A percentile compares a stretch with the other conserved stretches of the same genome.
phyloP scores from a whole-genome alignment of 2,888 invertebrate genomes.

The Germaria angustata region DNA sequence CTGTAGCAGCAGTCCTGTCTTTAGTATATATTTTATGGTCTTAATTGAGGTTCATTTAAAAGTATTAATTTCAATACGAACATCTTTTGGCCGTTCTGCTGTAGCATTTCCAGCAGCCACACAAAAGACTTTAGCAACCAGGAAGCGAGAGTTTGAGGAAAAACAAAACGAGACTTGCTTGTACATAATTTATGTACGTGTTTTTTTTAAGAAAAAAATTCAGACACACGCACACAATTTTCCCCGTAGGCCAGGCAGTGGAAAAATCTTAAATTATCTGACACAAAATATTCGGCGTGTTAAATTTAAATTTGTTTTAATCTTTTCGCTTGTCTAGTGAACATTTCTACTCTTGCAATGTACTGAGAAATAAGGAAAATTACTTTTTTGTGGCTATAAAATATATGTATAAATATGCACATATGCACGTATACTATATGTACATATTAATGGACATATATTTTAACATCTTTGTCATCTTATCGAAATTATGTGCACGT shows the following conservation, averaged over 20 bases:
- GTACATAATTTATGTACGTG: conserved; percentile 13
- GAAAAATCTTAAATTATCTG: conserved; percentile 8
- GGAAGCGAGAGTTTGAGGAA: background rate
- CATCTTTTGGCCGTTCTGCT: background rate
- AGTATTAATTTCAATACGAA: conserved; percentile 51
- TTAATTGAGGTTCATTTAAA: conserved; percentile 53
- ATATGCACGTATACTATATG: too few relatives aligned
- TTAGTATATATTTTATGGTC: conserved; percentile 27
- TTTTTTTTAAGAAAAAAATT: conserved; percentile 1
- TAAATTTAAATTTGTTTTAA: conserved; percentile 42
- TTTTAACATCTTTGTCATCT: background rate
- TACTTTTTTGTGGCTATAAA: background rate
- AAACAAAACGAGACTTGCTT: background rate
- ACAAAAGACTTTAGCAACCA: background rate
- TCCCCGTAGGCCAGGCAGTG: background rate
- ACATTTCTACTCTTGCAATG: conserved; percentile 12
- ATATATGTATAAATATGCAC: too few relatives aligned
- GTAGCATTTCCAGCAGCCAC: background rate
- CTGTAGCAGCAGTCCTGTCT: conserved; percentile 8
- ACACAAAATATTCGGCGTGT: background rate
- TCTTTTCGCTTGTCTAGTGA: conserved; percentile 20
- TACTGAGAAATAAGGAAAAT: background rate
- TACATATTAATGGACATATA: background rate
- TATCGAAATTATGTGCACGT: background rate
- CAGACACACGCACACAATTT: conserved; percentile 4